These are phyloP conservation scores for Brachionus rubens DNA, from an alignment of 1,140 invertebrate species.

Conservation along the genomic window DNA sequence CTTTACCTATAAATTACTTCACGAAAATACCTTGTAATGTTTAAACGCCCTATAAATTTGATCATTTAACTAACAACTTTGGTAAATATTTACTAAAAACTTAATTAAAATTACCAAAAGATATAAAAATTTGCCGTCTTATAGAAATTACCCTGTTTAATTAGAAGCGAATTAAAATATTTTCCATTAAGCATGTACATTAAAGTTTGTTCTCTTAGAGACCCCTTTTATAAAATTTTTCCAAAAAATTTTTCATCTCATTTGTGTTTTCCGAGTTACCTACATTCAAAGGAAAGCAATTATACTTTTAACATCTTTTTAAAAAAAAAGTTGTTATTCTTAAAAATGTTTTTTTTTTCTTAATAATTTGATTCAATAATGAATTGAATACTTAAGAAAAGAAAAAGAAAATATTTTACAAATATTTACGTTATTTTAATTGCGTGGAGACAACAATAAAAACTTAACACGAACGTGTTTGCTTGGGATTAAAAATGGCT, in stretches of 20 bases:
- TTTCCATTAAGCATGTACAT: slow-evolving; percentile 6
- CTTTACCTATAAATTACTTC: neutral
- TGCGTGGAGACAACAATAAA: neutral
- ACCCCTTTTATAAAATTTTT: too few relatives aligned
- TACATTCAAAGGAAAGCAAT: too few relatives aligned
- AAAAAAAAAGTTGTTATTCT: too few relatives aligned
- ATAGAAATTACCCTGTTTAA: neutral
- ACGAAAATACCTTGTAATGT: neutral
- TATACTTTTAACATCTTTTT: too few relatives aligned
- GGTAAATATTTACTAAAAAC: slow-evolving; percentile 1
- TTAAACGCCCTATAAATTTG: slow-evolving; percentile 27
- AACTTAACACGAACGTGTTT: neutral
- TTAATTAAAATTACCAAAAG: neutral
- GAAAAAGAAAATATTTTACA: too few relatives aligned
- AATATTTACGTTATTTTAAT: too few relatives aligned
- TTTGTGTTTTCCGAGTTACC: too few relatives aligned
- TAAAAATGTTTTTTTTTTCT: too few relatives aligned
- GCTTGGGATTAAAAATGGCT: neutral
- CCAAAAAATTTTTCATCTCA: too few relatives aligned
- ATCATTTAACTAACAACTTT: slow-evolving; percentile 9
- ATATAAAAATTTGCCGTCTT: neutral
- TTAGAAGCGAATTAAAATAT: neutral
- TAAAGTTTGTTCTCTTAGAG: neutral
- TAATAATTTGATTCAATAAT: too few relatives aligned
- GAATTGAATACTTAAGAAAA: too few relatives aligned